phyloP scores from a whole-genome alignment of 1,140 invertebrate species.

The Halyomorpha halys region DNA sequence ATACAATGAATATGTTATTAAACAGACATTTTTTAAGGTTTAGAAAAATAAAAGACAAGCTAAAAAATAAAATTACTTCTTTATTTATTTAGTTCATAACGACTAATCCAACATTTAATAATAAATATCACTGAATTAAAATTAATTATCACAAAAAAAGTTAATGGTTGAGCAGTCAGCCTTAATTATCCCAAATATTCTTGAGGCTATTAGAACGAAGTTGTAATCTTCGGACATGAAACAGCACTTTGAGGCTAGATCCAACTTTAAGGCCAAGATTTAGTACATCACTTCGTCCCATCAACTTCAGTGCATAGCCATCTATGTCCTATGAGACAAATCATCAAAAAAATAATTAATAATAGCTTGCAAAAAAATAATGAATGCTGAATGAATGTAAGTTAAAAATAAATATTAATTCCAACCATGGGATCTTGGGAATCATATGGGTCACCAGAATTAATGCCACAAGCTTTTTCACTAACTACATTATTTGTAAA shows the following conservation, averaged over 20 bases:
- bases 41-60: not conserved
- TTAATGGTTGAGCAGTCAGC: not conserved
- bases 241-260: not conserved
- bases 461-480: too few relatives aligned
- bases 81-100: not conserved
- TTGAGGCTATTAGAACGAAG: not conserved
- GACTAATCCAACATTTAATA: not conserved
- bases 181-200: not conserved
- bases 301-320: constrained; percentile 1
- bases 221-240: not conserved
- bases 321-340: not conserved
- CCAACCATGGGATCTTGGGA: too few relatives aligned
- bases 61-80: constrained; percentile 4
- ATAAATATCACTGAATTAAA: not conserved
- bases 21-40: too few relatives aligned
- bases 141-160: not conserved
- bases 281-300: not conserved
- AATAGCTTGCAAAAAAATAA: too few relatives aligned
- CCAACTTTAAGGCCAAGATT: not conserved
- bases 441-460: too few relatives aligned
- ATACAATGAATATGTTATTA: too few relatives aligned
- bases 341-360: too few relatives aligned
- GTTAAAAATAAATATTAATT: too few relatives aligned
- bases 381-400: too few relatives aligned
- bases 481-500: too few relatives aligned